phyloP scores from a whole-genome alignment of 2,113 vertebrate species.

The Amblyopsis rosae region DNA sequence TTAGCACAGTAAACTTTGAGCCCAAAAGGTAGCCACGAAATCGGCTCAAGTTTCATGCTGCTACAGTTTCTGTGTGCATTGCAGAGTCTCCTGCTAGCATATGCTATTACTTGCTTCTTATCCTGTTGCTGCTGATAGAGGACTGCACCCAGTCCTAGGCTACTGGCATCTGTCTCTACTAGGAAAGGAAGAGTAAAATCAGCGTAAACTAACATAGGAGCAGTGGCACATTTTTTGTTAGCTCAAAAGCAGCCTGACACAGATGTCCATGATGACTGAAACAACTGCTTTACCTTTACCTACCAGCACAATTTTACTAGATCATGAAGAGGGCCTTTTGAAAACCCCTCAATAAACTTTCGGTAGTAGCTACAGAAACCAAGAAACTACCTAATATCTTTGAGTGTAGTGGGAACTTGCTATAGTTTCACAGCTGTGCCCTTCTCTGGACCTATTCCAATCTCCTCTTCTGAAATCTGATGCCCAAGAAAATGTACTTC shows the following conservation, averaged over 20 bases:
- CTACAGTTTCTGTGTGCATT: conserved; percentile 9
- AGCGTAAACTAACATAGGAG: not conserved
- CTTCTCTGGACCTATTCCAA: no score
- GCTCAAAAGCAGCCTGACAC: conserved; percentile 3
- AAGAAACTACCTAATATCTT: no score
- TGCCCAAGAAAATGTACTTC: no score
- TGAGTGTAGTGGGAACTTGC: no score
- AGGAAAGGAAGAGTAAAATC: conserved; percentile 13
- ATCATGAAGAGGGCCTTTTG: no score
- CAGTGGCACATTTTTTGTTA: conserved; percentile 6
- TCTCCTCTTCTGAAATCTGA: no score
- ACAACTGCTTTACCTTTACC: not conserved
- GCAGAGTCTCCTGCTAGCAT: conserved; percentile 6
- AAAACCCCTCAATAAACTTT: no score
- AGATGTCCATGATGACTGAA: not conserved
- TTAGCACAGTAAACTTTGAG: not conserved
- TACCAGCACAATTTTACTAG: no score
- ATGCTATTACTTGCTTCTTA: conserved; percentile 10
- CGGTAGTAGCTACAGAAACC: no score
- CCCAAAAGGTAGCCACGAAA: not conserved
- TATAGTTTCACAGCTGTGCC: no score
- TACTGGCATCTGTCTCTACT: conserved; percentile 21
- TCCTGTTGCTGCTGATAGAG: conserved; percentile 14
- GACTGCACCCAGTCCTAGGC: not conserved
- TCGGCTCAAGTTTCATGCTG: conserved; percentile 20